These are phyloP conservation scores for Noctilio leporinus DNA, from an alignment of 2,113 vertebrate species.

Conservation along the genomic window DNA sequence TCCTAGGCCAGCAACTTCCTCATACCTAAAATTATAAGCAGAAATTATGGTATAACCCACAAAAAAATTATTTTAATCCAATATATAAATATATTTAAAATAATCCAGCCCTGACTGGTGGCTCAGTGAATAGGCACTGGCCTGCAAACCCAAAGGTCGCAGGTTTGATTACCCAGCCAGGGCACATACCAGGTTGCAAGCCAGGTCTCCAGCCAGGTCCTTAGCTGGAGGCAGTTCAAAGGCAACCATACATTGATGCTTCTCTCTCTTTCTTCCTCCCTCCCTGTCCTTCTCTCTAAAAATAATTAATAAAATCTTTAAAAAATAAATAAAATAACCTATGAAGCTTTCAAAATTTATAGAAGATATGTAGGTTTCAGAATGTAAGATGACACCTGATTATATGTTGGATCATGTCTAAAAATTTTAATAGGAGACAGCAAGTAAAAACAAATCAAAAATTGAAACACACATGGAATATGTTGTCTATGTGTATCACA, in stretches of 20 bases:
- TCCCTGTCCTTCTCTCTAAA: too few relatives aligned
- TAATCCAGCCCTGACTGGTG: too few relatives aligned
- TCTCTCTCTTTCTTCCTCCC: too few relatives aligned
- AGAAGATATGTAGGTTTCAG: not conserved
- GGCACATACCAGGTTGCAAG: too few relatives aligned
- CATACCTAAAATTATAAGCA: not conserved
- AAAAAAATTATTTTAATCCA: not conserved
- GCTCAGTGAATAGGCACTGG: too few relatives aligned
- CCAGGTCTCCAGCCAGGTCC: too few relatives aligned
- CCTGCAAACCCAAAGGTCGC: too few relatives aligned
- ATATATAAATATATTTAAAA: not conserved
- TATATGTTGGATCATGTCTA: not conserved
- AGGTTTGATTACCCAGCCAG: too few relatives aligned
- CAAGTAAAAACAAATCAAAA: slow-evolving; percentile 18
- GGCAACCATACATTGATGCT: too few relatives aligned
- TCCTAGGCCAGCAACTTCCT: not conserved
- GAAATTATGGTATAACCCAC: not conserved
- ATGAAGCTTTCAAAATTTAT: not conserved
- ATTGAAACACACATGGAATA: not conserved
- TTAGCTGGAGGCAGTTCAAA: too few relatives aligned
- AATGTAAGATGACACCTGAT: not conserved
- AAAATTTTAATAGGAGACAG: not conserved
- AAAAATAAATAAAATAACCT: too few relatives aligned
- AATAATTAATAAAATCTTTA: too few relatives aligned
- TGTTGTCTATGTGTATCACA: not conserved